phyloP scores from a whole-genome alignment of 1,140 invertebrate genomes.

The Harpegnathos saltator region DNA sequence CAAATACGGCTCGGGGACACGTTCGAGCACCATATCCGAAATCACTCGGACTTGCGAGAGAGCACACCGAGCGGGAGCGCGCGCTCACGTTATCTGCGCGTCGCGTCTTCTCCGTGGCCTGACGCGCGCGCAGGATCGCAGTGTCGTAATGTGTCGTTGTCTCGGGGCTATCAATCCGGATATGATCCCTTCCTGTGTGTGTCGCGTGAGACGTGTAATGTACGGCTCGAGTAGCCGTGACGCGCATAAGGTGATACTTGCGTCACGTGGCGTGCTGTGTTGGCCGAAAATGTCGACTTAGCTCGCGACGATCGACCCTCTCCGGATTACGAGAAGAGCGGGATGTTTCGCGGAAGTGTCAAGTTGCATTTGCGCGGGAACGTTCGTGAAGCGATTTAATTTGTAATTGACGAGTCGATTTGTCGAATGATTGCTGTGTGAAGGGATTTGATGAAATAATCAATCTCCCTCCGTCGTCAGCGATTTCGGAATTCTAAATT shows the following conservation, averaged over 20 bases:
- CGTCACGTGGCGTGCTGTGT: neutral
- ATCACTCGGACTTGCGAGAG: constrained; percentile 36
- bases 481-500: no score
- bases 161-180: constrained; percentile 20
- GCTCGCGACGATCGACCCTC: constrained; percentile 2
- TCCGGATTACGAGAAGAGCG: constrained; percentile 1
- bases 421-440: no score
- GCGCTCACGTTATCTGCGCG: no score
- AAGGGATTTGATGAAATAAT: no score
- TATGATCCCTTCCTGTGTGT: neutral
- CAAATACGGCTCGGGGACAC: constrained; percentile 58
- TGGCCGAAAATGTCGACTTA: constrained; percentile 14
- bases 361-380: no score
- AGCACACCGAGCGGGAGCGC: no score
- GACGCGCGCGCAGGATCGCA: neutral
- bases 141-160: constrained; percentile 16
- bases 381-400: no score
- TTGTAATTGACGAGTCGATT: no score
- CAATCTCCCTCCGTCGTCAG: no score
- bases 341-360: no score
- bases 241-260: neutral
- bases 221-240: neutral
- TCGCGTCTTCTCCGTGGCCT: constrained; percentile 3
- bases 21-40: constrained; percentile 42
- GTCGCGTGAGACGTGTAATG: constrained; percentile 28